Evolutionary conservation across 2,888 invertebrate species (phyloP).

Genomic region (Autographa pulchrina): DNA sequence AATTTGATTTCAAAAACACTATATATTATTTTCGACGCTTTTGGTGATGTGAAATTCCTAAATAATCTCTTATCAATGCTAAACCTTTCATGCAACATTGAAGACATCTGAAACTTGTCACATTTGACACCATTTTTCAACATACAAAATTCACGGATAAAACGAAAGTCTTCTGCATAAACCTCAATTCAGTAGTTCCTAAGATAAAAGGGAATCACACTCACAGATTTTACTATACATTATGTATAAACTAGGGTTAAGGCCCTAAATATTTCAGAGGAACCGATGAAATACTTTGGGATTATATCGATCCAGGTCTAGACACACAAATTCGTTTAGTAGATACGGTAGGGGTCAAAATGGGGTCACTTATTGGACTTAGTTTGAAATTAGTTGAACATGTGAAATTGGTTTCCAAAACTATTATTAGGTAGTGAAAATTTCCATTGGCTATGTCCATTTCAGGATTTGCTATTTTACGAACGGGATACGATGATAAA

Average conservation of each 20-base stretch:
- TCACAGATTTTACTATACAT: slow-evolving; percentile 44
- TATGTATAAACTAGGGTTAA: slow-evolving; percentile 42
- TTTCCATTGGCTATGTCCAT: background rate
- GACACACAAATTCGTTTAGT: slow-evolving; percentile 36
- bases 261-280: slow-evolving; percentile 48
- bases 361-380: slow-evolving; percentile 9
- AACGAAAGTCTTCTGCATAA: slow-evolving; percentile 14
- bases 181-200: slow-evolving; percentile 34
- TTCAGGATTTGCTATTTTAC: background rate
- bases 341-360: slow-evolving; percentile 38
- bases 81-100: background rate
- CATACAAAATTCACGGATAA: background rate
- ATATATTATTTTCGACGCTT: too few relatives aligned
- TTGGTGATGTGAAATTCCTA: too few relatives aligned
- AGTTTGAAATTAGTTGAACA: slow-evolving; percentile 4
- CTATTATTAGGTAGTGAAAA: background rate
- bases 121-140: background rate
- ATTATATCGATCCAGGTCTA: slow-evolving; percentile 39
- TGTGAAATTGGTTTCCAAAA: slow-evolving; percentile 4
- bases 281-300: slow-evolving; percentile 47
- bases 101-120: background rate
- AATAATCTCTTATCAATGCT: too few relatives aligned
- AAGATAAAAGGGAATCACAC: slow-evolving; percentile 48
- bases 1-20: too few relatives aligned
- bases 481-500: too few relatives aligned